Evolutionary conservation across 1,140 invertebrate species (phyloP), one percentile per base, ranked within the genome.

Genomic region (Colletes gigas): DNA sequence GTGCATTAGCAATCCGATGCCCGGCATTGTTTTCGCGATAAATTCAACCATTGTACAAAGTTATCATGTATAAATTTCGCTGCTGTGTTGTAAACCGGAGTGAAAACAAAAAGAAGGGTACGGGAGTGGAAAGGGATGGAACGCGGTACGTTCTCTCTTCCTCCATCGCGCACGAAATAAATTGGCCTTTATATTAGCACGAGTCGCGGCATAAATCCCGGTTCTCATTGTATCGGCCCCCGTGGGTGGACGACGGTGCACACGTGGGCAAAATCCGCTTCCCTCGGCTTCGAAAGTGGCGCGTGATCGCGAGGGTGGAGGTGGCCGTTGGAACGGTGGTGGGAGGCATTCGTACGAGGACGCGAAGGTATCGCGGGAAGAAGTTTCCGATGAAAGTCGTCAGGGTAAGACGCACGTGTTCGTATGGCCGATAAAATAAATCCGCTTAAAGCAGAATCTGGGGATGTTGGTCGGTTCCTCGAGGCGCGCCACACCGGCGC

Each of bases 141-240:
- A 52, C n/a, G 65, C n/a, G 59, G 60, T 50, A n/a, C 50, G 50
- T n/a, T 19, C 41, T 54, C 63, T 74, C 74, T 52, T 66, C 55
- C 65, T 52, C 65, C 66, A 66, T 69, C 79, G 68, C 47, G 66
- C 80, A 83, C 83, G 82, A 88, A 88, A 90, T 91, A 91, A 91
- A 90, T 90, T 91, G 89, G 88, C 80, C 87, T 90, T 90, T 90
- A 91, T 91, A 92, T 90, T 90, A 90, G 88, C 88, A 86, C 88
- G 81, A 89, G 88, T 88, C 82, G 84, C 84, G 83, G 83, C 86
- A 91, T 92, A 92, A 92, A 92, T 92, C 90, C 85, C 75, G 71
- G 62, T 66, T 79, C 83, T 92, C 89, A 89, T 91, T 91, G 91
- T 92, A 89, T 91, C 90, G 88, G 84, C 71, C 82, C 63, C 82